Conservation (phyloP, 2,113 vertebrate genomes). For the Helogale parvula region DNA sequence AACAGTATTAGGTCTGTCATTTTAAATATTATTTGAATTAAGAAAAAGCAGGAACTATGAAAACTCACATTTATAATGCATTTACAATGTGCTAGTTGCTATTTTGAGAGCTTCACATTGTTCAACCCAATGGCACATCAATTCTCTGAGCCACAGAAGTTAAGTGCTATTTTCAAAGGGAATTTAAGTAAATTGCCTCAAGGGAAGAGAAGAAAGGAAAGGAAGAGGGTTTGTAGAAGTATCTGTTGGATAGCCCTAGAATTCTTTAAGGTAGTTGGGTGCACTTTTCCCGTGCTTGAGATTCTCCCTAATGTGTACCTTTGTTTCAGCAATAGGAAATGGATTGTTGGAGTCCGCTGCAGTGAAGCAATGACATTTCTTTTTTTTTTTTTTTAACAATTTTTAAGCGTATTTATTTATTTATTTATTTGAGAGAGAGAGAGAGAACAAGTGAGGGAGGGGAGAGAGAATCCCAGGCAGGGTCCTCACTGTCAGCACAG, state of each 20-base stretch:
- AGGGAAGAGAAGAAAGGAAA: neutral
- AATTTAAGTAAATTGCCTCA: neutral
- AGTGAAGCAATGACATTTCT: fast-evolving
- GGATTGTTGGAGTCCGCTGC: fast-evolving
- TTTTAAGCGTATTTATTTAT: too few species aligned
- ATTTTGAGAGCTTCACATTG: neutral
- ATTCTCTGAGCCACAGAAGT: neutral
- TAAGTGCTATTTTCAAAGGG: neutral
- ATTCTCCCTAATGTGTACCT: neutral
- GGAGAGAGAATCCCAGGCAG: too few species aligned
- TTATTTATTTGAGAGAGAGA: too few species aligned
- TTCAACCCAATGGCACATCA: neutral
- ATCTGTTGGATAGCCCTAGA: neutral
- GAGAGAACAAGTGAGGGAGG: too few species aligned
- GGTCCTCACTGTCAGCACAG: too few species aligned
- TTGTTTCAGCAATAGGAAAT: neutral
- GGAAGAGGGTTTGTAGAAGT: neutral
- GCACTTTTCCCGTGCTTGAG: neutral
- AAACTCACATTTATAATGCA: neutral
- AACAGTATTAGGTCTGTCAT: neutral
- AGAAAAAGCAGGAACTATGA: neutral
- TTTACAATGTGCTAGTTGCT: neutral
- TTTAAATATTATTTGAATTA: constrained; percentile 34
- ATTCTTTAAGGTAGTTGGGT: too few species aligned
- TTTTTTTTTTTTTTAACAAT: too few species aligned